These are phyloP conservation scores for Lasioglossum malachurum DNA, from an alignment of 2,888 invertebrate species.

Conservation along the genomic window DNA sequence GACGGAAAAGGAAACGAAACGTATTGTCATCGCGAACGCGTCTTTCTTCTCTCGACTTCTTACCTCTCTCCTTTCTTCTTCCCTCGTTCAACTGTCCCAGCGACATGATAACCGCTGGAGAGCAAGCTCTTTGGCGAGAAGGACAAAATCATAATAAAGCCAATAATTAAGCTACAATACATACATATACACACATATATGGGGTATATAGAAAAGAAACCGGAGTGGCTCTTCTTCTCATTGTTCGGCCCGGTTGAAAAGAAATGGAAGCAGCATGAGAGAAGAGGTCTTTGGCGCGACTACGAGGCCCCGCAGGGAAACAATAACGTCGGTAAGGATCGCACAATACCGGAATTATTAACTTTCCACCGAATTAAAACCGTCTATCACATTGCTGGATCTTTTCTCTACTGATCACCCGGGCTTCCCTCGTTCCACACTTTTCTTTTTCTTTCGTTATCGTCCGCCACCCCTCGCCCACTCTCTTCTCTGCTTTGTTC, in stretches of 20 bases:
- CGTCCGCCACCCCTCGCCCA: slow-evolving; percentile 26
- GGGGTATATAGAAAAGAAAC: slow-evolving; percentile 58
- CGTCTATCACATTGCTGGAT: slow-evolving; percentile 68
- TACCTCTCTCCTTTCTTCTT: background rate
- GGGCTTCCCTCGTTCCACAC: slow-evolving; percentile 28
- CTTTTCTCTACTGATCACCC: slow-evolving; percentile 59
- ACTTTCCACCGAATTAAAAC: slow-evolving; percentile 83
- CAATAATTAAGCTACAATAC: slow-evolving; percentile 81
- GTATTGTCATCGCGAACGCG: slow-evolving; percentile 66
- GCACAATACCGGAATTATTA: slow-evolving; percentile 83
- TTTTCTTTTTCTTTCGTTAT: slow-evolving; percentile 21
- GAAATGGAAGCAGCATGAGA: slow-evolving; percentile 65
- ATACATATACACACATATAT: slow-evolving; percentile 29
- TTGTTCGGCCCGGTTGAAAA: slow-evolving; percentile 79
- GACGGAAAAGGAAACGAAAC: slow-evolving; percentile 43
- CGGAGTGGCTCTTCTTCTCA: slow-evolving; percentile 75
- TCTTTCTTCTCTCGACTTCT: slow-evolving; percentile 37
- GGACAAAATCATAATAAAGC: slow-evolving; percentile 83
- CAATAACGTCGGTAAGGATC: slow-evolving; percentile 80
- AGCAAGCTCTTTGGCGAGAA: slow-evolving; percentile 70
- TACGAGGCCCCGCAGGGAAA: slow-evolving; percentile 78
- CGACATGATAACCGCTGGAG: slow-evolving; percentile 45
- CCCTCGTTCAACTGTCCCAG: slow-evolving; percentile 17
- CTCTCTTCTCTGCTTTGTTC: slow-evolving; percentile 30
- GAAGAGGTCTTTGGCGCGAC: slow-evolving; percentile 63